Base-by-base conservation (phyloP, 2,113 vertebrate genomes). In the rabbit (Oryctolagus cuniculus) region DNA sequence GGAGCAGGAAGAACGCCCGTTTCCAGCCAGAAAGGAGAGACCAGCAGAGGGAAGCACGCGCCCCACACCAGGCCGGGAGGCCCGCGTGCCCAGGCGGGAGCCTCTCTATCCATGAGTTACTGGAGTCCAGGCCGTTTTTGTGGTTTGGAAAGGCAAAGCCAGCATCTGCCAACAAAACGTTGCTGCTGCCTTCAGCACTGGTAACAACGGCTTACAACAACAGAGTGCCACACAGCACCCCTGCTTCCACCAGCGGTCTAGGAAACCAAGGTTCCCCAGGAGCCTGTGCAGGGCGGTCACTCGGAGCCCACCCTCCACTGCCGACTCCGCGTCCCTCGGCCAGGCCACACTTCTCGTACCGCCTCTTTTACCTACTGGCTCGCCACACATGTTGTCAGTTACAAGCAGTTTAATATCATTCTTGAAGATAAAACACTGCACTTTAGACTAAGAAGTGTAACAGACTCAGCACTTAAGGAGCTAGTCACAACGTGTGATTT, bases 401-500 rank as follows among this genome's bases (percentile, higher is more conserved):
- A 25, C 2, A 53, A 63, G 53, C 53, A 34, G 44, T 15, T 69
- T 31, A 67, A 53, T 19, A 27, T 12, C 24, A 21, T 5, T 75
- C 53, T 10, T 73, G 22, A 29, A 58, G 27, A n/a, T 64, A 51
- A 84, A 51, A 49, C 5, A 5, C 12, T 44, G 19, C 64, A n/a
- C 66, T n/a, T 0, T 1, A 5, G 55, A 66, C 44, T 67, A 84
- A 29, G 25, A 85, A 67, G 55, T 10, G 1, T 2, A 53, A 67
- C 1, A 63, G 87, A 72, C 19, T 16, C 34, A 22, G 24, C 3
- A 29, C 73, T 74, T 13, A 72, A 29, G 27, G 0, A 10, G 29
- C 25, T 3, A 6, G 19, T 25, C n/a, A n/a, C 5, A 2, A 51
- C 0, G 4, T 24, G 4, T 11, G 17, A 63, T 1, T n/a, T 31